These are phyloP conservation scores for Zophobas morio DNA, from an alignment of 1,140 invertebrate genomes.

Conservation along the genomic window DNA sequence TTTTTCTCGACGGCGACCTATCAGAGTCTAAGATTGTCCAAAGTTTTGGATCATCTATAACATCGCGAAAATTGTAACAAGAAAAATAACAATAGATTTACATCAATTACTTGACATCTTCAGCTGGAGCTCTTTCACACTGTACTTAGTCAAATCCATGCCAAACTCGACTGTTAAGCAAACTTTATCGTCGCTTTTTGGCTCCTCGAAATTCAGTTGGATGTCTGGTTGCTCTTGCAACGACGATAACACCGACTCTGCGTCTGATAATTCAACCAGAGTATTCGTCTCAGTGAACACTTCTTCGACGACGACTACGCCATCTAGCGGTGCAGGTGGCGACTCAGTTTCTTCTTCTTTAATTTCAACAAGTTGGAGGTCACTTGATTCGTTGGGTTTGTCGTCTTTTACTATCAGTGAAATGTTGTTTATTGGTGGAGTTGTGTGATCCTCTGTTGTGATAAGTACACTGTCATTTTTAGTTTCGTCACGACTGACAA, in stretches of 20 bases:
- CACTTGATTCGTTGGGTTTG: not conserved
- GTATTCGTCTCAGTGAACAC: not conserved
- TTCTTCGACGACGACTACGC: not conserved
- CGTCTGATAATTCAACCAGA: constrained; percentile 7
- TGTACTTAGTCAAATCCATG: constrained; percentile 36
- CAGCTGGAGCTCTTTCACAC: constrained; percentile 41
- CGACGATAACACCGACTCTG: not conserved
- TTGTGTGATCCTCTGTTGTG: too few species aligned
- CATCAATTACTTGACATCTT: constrained; percentile 52
- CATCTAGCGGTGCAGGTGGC: constrained; percentile 9
- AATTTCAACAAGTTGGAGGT: not conserved
- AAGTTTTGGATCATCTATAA: constrained; percentile 67
- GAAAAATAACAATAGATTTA: constrained; percentile 15
- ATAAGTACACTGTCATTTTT: too few species aligned
- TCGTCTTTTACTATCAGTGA: not conserved
- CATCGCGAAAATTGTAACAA: not conserved
- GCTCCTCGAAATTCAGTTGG: constrained; percentile 20
- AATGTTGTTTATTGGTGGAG: too few species aligned
- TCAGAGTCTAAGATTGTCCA: constrained; percentile 69
- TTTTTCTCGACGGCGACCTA: constrained; percentile 51
- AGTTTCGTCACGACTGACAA: too few species aligned
- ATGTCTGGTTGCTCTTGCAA: constrained; percentile 18
- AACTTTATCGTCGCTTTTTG: not conserved
- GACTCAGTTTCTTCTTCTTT: not conserved
- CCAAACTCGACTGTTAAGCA: not conserved